Evolutionary conservation across 2,888 invertebrate genomes (phyloP).

Genomic region (Sialis lutaria): DNA sequence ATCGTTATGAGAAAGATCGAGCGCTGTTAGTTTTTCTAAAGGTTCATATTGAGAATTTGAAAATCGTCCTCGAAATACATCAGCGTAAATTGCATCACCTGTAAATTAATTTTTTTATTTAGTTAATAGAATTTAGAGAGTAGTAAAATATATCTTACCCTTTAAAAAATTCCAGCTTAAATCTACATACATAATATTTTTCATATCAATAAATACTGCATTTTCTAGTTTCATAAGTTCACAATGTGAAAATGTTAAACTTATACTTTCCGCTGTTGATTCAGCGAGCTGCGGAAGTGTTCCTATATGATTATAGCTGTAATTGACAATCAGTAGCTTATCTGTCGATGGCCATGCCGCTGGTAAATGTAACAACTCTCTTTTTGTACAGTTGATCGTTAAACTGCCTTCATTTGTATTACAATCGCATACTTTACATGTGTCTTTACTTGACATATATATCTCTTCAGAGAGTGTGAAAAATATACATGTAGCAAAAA

Average conservation of each 20-base stretch:
- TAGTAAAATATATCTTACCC: constrained; percentile 21
- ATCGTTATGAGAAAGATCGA: constrained; percentile 44
- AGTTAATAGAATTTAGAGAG: no score
- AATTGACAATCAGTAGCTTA: constrained; percentile 28
- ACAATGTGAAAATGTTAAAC: constrained; percentile 35
- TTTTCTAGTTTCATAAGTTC: constrained; percentile 30
- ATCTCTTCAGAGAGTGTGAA: neutral
- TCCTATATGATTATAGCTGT: constrained; percentile 35
- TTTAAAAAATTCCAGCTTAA: constrained; percentile 36
- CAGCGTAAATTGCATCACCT: constrained; percentile 42
- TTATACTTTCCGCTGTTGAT: constrained; percentile 27
- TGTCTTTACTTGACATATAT: neutral
- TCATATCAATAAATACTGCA: constrained; percentile 32
- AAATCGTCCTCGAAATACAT: constrained; percentile 49
- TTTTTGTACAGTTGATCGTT: constrained; percentile 17
- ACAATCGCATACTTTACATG: constrained; percentile 16
- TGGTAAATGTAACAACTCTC: constrained; percentile 15
- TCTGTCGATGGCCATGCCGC: constrained; percentile 22
- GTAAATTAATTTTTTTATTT: constrained; percentile 3
- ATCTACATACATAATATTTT: constrained; percentile 33
- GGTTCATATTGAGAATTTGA: constrained; percentile 34
- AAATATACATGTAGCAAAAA: no score
- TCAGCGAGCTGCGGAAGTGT: constrained; percentile 28
- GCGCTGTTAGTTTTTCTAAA: constrained; percentile 35
- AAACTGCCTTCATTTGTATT: constrained; percentile 12